Conservation (phyloP, 2,888 invertebrate genomes). For the Pyralis farinalis region DNA sequence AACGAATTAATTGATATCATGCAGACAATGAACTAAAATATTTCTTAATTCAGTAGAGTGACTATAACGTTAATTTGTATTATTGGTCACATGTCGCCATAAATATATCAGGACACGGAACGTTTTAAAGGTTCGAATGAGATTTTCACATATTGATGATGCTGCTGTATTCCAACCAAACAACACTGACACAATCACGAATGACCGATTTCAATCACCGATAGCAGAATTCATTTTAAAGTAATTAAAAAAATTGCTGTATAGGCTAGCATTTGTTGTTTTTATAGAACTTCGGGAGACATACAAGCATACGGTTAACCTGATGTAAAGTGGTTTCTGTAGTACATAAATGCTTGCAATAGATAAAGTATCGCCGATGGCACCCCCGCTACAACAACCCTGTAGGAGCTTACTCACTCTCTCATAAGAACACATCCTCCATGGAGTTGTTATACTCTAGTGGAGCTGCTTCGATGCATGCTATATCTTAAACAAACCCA, state of each 20-base stretch:
- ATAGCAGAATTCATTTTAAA: constrained; percentile 37
- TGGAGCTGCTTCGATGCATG: no score
- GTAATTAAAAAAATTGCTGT: constrained; percentile 27
- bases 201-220: constrained; percentile 58
- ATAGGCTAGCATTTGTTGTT: constrained; percentile 12
- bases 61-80: constrained; percentile 46
- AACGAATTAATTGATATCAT: no score
- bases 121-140: constrained; percentile 54
- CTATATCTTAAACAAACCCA: no score
- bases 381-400: no score
- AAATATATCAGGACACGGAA: constrained; percentile 57
- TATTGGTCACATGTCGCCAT: constrained; percentile 54
- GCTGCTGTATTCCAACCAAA: constrained; percentile 62
- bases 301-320: no score
- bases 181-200: constrained; percentile 53
- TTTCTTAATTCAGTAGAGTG: constrained; percentile 19
- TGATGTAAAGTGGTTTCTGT: no score
- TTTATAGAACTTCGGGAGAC: no score
- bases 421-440: no score
- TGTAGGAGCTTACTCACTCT: no score
- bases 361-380: no score
- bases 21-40: constrained; percentile 24
- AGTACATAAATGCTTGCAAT: no score
- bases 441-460: no score
- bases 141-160: constrained; percentile 72